These are phyloP conservation scores for Mus spicilegus DNA, from an alignment of 2,113 vertebrate genomes.

Conservation along the genomic window DNA sequence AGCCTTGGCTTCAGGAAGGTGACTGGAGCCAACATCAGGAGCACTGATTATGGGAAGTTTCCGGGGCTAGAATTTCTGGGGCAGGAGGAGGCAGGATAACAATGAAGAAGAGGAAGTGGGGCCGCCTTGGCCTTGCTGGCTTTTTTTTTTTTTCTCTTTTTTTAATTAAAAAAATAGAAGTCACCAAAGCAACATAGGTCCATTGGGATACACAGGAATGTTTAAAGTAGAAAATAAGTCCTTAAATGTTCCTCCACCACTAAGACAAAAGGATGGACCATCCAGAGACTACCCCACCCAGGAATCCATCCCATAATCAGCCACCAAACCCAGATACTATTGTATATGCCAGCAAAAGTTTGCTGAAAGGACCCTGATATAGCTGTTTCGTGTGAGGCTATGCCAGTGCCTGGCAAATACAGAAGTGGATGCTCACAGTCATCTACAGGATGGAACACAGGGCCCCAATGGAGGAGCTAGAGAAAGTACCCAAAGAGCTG, in stretches of 20 bases:
- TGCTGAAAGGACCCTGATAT: too few species aligned
- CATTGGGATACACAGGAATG: conserved; percentile 46
- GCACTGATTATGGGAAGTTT: not conserved
- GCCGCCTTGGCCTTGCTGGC: not conserved
- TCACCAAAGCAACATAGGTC: conserved; percentile 17
- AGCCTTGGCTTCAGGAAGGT: not conserved
- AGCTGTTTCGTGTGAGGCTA: too few species aligned
- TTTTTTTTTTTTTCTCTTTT: not conserved
- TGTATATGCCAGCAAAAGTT: too few species aligned
- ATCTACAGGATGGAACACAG: too few species aligned
- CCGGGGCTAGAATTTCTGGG: not conserved
- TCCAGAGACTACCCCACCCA: too few species aligned
- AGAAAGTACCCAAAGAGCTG: too few species aligned
- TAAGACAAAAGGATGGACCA: too few species aligned
- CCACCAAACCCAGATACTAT: too few species aligned
- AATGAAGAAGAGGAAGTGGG: conserved; percentile 21
- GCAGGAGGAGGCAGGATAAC: not conserved
- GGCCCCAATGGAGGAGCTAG: too few species aligned
- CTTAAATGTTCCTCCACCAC: conserved; percentile 56
- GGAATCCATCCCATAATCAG: too few species aligned
- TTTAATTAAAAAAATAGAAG: not conserved
- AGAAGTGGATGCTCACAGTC: too few species aligned
- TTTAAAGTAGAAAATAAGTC: conserved; percentile 68
- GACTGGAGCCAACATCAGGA: not conserved
- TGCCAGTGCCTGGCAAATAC: too few species aligned